A percentile compares a stretch with the other conserved stretches of the same genome.
Conservation (phyloP, 2,113 vertebrate genomes). For the Hirundichthys speculiger region DNA sequence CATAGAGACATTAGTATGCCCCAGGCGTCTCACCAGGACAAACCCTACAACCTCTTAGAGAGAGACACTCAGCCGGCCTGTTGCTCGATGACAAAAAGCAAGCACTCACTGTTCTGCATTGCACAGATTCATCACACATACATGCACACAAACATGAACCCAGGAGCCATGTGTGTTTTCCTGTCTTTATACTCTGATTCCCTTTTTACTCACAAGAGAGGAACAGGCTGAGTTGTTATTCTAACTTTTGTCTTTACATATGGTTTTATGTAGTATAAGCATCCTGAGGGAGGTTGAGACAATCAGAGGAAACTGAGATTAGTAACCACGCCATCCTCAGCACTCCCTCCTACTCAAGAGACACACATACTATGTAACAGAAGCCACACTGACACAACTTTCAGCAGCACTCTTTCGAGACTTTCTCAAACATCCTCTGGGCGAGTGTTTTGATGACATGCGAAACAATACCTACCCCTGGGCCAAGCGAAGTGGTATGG, state of each 20-base stretch:
- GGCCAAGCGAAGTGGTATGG: slow-evolving; percentile 24
- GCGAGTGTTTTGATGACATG: slow-evolving; percentile 9
- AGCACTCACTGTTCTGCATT: not conserved
- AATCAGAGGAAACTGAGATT: slow-evolving; percentile 73
- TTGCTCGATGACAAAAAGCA: slow-evolving; percentile 21
- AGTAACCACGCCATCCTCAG: slow-evolving; percentile 26
- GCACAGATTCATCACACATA: not conserved
- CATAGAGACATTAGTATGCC: slow-evolving; percentile 73
- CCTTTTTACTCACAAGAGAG: slow-evolving; percentile 40
- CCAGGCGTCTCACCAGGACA: slow-evolving; percentile 38
- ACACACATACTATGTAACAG: not conserved
- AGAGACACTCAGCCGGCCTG: slow-evolving; percentile 20
- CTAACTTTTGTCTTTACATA: slow-evolving; percentile 55
- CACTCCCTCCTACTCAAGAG: slow-evolving; percentile 29
- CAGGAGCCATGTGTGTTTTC: slow-evolving; percentile 10
- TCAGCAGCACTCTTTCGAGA: slow-evolving; percentile 9
- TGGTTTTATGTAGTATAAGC: slow-evolving; percentile 44
- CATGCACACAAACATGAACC: slow-evolving; percentile 1
- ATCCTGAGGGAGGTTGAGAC: slow-evolving; percentile 61
- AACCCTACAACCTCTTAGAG: slow-evolving; percentile 31
- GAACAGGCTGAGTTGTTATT: slow-evolving; percentile 56
- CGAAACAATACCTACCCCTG: slow-evolving; percentile 9
- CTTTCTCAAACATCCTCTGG: slow-evolving; percentile 37
- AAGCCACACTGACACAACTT: slow-evolving; percentile 14
- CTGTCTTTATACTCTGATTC: slow-evolving; percentile 38